phyloP scores from a whole-genome alignment of 2,797 vertebrate genomes.

The Syndactyla subalaris region DNA sequence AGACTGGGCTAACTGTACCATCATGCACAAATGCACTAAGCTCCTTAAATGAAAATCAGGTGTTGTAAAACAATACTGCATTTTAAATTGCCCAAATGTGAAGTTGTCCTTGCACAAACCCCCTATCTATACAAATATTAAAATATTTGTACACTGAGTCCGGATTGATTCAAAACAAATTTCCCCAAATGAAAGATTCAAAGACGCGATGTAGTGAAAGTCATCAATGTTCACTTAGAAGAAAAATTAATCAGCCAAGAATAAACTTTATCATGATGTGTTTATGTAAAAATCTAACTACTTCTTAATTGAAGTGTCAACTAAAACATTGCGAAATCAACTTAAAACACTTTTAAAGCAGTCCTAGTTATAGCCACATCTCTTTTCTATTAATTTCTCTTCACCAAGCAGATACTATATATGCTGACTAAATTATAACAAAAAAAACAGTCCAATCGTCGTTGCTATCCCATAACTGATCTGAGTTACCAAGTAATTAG shows the following conservation, averaged over 20 bases:
- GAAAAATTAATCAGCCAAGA: neutral
- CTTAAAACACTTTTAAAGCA: neutral
- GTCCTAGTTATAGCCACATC: neutral
- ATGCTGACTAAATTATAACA: neutral
- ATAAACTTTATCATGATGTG: neutral
- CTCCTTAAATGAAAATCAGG: neutral
- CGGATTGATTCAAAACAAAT: neutral
- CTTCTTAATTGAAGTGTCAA: neutral
- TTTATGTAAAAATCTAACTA: neutral
- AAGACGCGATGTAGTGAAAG: neutral
- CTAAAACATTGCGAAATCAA: neutral
- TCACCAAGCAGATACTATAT: neutral
- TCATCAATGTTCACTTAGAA: neutral
- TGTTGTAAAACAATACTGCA: neutral
- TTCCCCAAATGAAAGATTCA: neutral
- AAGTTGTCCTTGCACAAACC: neutral
- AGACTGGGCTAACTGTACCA: neutral
- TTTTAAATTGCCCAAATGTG: neutral
- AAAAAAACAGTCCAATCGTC: neutral
- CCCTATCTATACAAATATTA: neutral
- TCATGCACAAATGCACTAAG: neutral
- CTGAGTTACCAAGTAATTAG: neutral
- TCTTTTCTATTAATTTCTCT: neutral
- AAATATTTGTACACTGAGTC: neutral
- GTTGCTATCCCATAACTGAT: neutral